Base-by-base conservation (phyloP, 2,888 invertebrate genomes). In the Eudemis profundana region DNA sequence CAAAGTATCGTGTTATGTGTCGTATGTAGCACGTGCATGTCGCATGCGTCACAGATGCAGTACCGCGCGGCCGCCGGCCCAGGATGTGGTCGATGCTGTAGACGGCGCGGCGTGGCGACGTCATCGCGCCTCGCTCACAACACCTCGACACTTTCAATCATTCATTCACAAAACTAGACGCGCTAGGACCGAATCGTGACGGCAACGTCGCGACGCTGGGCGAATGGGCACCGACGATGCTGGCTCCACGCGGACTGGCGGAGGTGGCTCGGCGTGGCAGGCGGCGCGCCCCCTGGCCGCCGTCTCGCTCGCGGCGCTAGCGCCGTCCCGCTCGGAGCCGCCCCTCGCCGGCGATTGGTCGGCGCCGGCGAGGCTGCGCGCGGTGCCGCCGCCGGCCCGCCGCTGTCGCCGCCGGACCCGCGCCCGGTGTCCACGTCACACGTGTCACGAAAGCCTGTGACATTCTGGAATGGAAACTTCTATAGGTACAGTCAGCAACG, bases 41-140 rank as follows among this genome's bases (percentile, higher is more conserved):
- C 12, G 44, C 44, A 21, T 46, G 21, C n/a, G 46, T 27, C n/a
- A 15, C 12, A n/a, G 19, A 7, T 5, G 38, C 2, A 23, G 61
- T 57, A 60, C 53, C 54, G 67, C 64, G 64, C 44, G 64, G 54
- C 15, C 46, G 40, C 27, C 60, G 63, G 36, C 90, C 90, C 1
- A 91, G 81, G 67, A 91, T 91, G 70, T 85, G 88, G 76, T 91
- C 90, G 65, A 91, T 91, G 23, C 89, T 90, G 71, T 90, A 90
- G 14, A 86, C 87, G n/a, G 89, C 74, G 14, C 88, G 87, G 36
- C 90, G 84, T 17, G 60, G 60, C 65, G 65, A 60, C 65, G 60
- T 53, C 65, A 60, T 60, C 57, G 42, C 47, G 44, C 23, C 47
- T 23, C 38, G 40, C 46, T n/a, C 60, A 36, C 60, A 27, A n/a